phyloP scores from a whole-genome alignment of 1,140 invertebrate species.

The Drosophila eugracilis region DNA sequence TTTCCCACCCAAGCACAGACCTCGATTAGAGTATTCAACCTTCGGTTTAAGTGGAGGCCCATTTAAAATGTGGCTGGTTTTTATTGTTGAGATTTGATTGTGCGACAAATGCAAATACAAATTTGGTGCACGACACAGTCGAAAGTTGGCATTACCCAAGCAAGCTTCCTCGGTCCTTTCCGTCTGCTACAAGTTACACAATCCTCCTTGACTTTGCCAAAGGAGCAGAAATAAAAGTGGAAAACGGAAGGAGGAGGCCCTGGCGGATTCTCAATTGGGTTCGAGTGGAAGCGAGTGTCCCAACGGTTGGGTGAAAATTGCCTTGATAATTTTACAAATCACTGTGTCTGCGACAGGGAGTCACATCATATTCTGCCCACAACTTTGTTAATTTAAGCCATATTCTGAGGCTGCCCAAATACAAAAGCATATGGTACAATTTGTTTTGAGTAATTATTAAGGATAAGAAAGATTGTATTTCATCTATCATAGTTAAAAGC shows the following conservation, averaged over 20 bases:
- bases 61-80: conserved; percentile 15
- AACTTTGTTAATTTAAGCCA: conserved; percentile 5
- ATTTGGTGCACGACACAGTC: conserved; percentile 27
- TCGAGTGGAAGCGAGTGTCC: conserved; percentile 38
- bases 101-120: conserved; percentile 54
- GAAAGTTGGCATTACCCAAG: conserved; percentile 45
- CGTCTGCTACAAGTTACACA: conserved; percentile 38
- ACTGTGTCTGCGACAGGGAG: conserved; percentile 20
- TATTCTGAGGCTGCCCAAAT: background rate
- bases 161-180: conserved; percentile 21
- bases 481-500: background rate
- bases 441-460: background rate
- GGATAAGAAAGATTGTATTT: background rate
- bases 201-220: conserved; percentile 43
- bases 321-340: conserved; percentile 38
- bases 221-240: background rate
- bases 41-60: background rate
- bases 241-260: conserved; percentile 5
- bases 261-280: conserved; percentile 31
- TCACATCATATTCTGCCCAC: too few species aligned
- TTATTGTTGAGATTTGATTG: conserved; percentile 50
- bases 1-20: too few species aligned
- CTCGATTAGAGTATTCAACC: conserved; percentile 21
- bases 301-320: conserved; percentile 37
- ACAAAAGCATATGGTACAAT: background rate